Conservation (phyloP, 1,140 invertebrate genomes). For the Dinoponera quadriceps region DNA sequence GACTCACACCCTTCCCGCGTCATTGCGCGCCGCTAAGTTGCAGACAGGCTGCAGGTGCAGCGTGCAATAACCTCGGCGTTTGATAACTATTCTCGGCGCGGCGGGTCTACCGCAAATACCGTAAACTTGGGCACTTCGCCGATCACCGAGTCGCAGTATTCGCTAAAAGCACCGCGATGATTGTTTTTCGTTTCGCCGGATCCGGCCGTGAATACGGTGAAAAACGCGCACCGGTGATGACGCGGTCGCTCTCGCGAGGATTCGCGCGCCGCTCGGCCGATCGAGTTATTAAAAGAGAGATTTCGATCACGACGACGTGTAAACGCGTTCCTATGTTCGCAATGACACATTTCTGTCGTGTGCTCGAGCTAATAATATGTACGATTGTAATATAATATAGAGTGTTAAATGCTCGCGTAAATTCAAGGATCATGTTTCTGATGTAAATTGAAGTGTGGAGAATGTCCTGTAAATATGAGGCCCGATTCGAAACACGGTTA, state of each 20-base stretch:
- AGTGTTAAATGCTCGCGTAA: too few relatives aligned
- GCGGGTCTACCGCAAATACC: conserved; percentile 58
- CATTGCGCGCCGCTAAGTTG: conserved; percentile 65
- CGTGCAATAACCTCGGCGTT: conserved; percentile 77
- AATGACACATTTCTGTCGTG: too few relatives aligned
- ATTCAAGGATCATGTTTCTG: too few relatives aligned
- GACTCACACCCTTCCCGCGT: conserved; percentile 52
- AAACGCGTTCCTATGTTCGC: too few relatives aligned
- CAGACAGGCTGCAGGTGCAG: conserved; percentile 70
- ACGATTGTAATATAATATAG: too few relatives aligned
- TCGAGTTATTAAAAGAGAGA: too few relatives aligned
- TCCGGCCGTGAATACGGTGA: background rate
- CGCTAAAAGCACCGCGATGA: conserved; percentile 22
- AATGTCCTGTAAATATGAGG: too few relatives aligned
- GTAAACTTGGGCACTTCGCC: conserved; percentile 58
- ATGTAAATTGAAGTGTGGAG: too few relatives aligned
- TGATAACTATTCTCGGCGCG: conserved; percentile 76
- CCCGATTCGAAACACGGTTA: too few relatives aligned
- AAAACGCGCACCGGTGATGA: background rate
- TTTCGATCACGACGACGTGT: too few relatives aligned
- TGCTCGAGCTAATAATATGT: too few relatives aligned
- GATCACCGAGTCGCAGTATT: conserved; percentile 39
- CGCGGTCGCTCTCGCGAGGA: background rate
- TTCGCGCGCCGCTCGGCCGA: too few relatives aligned
- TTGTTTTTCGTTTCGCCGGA: background rate